Conservation (phyloP, 2,888 invertebrate genomes). For the Nephrotoma flavescens region DNA sequence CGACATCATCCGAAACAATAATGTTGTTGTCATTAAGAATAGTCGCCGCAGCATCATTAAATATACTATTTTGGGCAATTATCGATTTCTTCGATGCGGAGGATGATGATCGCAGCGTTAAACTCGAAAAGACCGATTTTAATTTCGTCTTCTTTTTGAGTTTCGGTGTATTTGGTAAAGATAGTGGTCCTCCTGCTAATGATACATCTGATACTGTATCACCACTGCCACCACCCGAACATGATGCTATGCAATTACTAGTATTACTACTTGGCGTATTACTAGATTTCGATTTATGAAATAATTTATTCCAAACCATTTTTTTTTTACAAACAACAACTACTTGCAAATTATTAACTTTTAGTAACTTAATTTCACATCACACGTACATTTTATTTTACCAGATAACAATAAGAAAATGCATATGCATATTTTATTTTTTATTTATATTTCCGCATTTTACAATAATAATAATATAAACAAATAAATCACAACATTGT, state of each 20-base stretch:
- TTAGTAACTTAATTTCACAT: not conserved
- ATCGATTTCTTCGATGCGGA: not conserved
- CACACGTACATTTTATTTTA: not conserved
- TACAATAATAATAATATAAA: not conserved
- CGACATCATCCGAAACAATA: not conserved
- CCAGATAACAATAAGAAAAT: not conserved
- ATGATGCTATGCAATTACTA: not conserved
- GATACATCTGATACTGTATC: not conserved
- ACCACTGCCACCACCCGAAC: not conserved
- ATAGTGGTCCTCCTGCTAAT: not conserved
- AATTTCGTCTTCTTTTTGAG: not conserved
- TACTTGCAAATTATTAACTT: not conserved
- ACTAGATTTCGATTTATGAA: not conserved
- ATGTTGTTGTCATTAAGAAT: not conserved
- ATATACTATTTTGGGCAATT: not conserved
- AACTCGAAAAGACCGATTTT: not conserved
- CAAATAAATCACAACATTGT: not conserved
- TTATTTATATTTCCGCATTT: not conserved
- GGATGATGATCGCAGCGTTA: not conserved
- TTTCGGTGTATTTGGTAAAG: not conserved
- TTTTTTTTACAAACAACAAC: not conserved
- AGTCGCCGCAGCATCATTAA: not conserved
- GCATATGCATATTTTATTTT: not conserved
- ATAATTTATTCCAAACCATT: conserved; percentile 2
- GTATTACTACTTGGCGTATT: not conserved